Percentiles rank a stretch among this genome's conserved stretches.
phyloP scores from a whole-genome alignment of 2,888 invertebrate genomes.

The Pristionchus japonicus region DNA sequence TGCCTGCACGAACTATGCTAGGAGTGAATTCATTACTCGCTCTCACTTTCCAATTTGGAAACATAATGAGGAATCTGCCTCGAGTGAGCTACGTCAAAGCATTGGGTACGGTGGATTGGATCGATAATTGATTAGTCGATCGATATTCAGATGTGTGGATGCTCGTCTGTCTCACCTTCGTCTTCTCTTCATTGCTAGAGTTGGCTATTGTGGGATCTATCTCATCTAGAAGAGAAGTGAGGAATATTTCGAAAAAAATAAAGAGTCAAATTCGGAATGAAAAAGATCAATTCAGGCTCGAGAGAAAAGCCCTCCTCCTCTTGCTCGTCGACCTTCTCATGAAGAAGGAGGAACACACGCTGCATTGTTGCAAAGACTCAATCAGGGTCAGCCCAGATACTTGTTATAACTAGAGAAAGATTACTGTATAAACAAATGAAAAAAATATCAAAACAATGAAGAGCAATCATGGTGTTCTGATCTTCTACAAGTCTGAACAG shows the following conservation, averaged over 20 bases:
- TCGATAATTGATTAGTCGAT: neutral
- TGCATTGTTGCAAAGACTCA: slow-evolving; percentile 10
- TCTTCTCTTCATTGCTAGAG: slow-evolving; percentile 70
- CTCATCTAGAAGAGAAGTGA: slow-evolving; percentile 56
- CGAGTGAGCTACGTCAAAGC: slow-evolving; percentile 67
- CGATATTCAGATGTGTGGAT: slow-evolving; percentile 66
- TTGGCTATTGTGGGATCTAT: slow-evolving; percentile 71
- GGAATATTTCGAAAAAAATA: too few species aligned
- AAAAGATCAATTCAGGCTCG: neutral
- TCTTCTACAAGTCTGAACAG: too few species aligned
- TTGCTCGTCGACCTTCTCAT: neutral
- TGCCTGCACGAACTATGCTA: slow-evolving; percentile 72
- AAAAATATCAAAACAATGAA: too few species aligned
- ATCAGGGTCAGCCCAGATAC: neutral
- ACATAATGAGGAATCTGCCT: slow-evolving; percentile 73
- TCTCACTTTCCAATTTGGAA: slow-evolving; percentile 70
- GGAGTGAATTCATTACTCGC: slow-evolving; percentile 72
- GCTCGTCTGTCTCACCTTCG: slow-evolving; percentile 71
- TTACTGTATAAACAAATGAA: too few species aligned
- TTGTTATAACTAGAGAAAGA: too few species aligned
- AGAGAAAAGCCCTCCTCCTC: neutral
- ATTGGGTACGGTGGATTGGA: slow-evolving; percentile 51
- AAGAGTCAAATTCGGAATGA: neutral
- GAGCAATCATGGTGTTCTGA: too few species aligned
- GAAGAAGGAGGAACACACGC: slow-evolving; percentile 9